These are phyloP conservation scores for Dryobates pubescens DNA, from an alignment of 2,797 vertebrate genomes.

Conservation along the genomic window DNA sequence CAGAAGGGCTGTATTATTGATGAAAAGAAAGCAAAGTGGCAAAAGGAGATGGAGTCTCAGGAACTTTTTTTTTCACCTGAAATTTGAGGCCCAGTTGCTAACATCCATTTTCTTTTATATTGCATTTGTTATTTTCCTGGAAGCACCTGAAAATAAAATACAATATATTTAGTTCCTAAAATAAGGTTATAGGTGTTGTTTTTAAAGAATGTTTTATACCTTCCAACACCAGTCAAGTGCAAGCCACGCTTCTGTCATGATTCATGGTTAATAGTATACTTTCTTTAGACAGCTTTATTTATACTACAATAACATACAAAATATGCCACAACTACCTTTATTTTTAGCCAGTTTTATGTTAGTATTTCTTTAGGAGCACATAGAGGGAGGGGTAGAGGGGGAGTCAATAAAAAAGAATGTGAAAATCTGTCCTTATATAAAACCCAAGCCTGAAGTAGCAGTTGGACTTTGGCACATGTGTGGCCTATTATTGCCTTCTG, in stretches of 20 bases:
- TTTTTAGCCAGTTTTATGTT: conserved; percentile 57
- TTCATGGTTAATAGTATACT: conserved; percentile 57
- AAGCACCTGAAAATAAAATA: conserved; percentile 42
- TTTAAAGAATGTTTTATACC: conserved; percentile 46
- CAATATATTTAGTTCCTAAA: neutral
- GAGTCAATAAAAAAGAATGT: conserved; percentile 65
- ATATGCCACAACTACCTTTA: conserved; percentile 59
- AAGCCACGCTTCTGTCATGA: conserved; percentile 21
- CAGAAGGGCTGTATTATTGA: neutral
- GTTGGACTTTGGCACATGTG: conserved; percentile 54
- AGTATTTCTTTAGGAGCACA: conserved; percentile 38
- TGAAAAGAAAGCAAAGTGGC: neutral
- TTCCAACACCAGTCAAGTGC: conserved; percentile 19
- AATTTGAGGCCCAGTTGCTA: neutral
- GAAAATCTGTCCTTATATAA: conserved; percentile 66
- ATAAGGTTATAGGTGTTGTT: conserved; percentile 19
- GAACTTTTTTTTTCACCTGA: neutral
- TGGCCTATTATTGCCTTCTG: conserved; percentile 61
- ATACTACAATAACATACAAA: conserved; percentile 59
- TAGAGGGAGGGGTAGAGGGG: neutral
- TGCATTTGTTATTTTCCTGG: conserved; percentile 4
- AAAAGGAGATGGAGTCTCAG: neutral
- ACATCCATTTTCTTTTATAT: conserved; percentile 25
- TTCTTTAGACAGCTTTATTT: conserved; percentile 64
- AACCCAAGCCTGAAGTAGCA: conserved; percentile 38